phyloP scores from a whole-genome alignment of 2,113 vertebrate genomes.

The Rhombomys opimus region DNA sequence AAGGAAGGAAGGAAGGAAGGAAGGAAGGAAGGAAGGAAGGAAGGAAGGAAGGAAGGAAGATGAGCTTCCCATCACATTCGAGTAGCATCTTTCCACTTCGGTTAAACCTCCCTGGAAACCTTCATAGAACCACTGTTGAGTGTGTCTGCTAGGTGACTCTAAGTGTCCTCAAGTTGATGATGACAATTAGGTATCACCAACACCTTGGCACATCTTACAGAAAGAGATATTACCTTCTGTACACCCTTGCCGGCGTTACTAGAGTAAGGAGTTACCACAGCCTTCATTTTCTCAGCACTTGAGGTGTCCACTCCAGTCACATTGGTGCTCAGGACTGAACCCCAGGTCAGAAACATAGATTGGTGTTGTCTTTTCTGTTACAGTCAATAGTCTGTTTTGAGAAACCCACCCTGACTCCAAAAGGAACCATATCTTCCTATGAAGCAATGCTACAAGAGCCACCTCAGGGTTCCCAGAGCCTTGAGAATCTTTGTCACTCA shows the following conservation, averaged over 20 bases:
- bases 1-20: not conserved
- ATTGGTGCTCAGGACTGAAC: not conserved
- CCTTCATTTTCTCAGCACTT: not conserved
- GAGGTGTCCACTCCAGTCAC: rapidly evolving
- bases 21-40: not conserved
- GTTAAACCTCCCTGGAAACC: not conserved
- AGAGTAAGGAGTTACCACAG: not conserved
- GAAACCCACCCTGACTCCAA: not conserved
- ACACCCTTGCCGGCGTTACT: not conserved
- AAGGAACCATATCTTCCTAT: slow-evolving; percentile 13
- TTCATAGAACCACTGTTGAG: not conserved
- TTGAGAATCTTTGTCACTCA: not conserved
- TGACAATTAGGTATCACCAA: not conserved
- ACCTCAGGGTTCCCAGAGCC: too few relatives aligned
- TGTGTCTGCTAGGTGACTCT: not conserved
- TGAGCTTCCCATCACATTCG: not conserved
- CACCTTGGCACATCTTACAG: not conserved
- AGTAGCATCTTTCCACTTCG: not conserved
- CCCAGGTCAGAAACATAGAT: not conserved
- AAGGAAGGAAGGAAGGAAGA: not conserved
- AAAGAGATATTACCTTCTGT: not conserved
- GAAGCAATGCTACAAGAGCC: not conserved
- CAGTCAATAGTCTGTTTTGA: not conserved
- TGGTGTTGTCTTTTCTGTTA: not conserved
- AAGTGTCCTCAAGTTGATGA: too few relatives aligned